Conservation (phyloP, 2,113 vertebrate species). For the Morone saxatilis region DNA sequence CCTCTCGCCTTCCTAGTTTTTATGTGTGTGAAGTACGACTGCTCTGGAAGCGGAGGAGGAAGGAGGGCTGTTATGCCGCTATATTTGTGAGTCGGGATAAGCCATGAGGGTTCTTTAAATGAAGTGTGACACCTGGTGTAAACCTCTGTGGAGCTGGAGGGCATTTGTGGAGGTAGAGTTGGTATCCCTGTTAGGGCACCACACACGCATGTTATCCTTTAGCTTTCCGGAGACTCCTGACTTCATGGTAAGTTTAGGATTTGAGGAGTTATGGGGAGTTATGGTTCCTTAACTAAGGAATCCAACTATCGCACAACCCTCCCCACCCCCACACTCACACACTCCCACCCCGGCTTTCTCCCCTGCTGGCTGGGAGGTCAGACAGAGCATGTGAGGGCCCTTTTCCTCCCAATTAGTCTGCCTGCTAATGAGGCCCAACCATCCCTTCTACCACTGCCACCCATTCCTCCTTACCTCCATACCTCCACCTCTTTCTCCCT, state of each 20-base stretch:
- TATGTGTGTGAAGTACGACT: slow-evolving; percentile 55
- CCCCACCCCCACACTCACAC: slow-evolving; percentile 33
- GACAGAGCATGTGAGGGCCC: slow-evolving; percentile 81
- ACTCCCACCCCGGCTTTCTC: slow-evolving; percentile 60
- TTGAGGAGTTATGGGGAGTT: slow-evolving; percentile 52
- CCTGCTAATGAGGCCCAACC: slow-evolving; percentile 82
- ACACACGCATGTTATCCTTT: slow-evolving; percentile 34
- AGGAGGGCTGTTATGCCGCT: slow-evolving; percentile 52
- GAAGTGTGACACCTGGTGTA: slow-evolving; percentile 82
- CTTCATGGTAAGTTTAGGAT: slow-evolving; percentile 54
- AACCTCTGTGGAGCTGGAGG: slow-evolving; percentile 67
- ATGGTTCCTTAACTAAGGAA: slow-evolving; percentile 65
- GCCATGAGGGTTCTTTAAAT: slow-evolving; percentile 73
- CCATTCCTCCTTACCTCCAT: slow-evolving; percentile 57
- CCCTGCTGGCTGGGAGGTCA: slow-evolving; percentile 84
- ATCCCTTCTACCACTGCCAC: slow-evolving; percentile 58
- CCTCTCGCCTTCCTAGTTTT: slow-evolving; percentile 61
- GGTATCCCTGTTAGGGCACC: slow-evolving; percentile 31
- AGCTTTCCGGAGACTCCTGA: slow-evolving; percentile 50
- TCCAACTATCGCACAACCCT: slow-evolving; percentile 31
- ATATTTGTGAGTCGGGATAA: slow-evolving; percentile 61
- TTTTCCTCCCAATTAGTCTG: slow-evolving; percentile 86
- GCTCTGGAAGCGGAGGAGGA: slow-evolving; percentile 59
- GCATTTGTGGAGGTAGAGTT: slow-evolving; percentile 24
- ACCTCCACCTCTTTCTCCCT: slow-evolving; percentile 47